phyloP scores from a whole-genome alignment of 2,797 vertebrate genomes.

The Hozukius guyotensis region DNA sequence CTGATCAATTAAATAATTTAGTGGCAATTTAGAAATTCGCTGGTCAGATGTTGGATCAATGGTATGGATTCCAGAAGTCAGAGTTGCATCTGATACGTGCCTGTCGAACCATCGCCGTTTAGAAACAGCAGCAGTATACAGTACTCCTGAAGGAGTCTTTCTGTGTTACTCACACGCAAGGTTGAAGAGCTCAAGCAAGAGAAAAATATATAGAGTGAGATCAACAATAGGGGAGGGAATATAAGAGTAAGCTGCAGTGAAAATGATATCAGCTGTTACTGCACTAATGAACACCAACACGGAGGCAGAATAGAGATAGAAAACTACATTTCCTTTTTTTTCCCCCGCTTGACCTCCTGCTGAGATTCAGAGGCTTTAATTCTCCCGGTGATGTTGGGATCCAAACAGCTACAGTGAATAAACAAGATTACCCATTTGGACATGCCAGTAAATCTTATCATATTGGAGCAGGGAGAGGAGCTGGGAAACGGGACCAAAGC shows the following conservation, averaged over 20 bases:
- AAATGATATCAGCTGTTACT: conserved; percentile 64
- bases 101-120: background rate
- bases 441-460: conserved; percentile 84
- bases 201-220: conserved; percentile 25
- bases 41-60: conserved; percentile 47
- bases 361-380: conserved; percentile 77
- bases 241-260: conserved; percentile 23
- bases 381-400: conserved; percentile 77
- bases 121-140: conserved; percentile 1
- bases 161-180: background rate
- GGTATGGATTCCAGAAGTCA: conserved; percentile 43
- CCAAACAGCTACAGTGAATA: conserved; percentile 82
- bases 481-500: conserved; percentile 64
- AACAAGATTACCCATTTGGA: conserved; percentile 83
- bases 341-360: conserved; percentile 67
- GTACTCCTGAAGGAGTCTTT: background rate
- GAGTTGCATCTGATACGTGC: conserved; percentile 11
- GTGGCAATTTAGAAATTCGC: conserved; percentile 54
- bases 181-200: conserved; percentile 20
- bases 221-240: conserved; percentile 33
- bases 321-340: conserved; percentile 60
- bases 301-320: conserved; percentile 49
- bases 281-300: conserved; percentile 68
- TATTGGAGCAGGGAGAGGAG: conserved; percentile 76
- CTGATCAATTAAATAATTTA: conserved; percentile 66